Evolutionary conservation across 2,888 invertebrate species (phyloP).

Genomic region (Mamestra brassicae): DNA sequence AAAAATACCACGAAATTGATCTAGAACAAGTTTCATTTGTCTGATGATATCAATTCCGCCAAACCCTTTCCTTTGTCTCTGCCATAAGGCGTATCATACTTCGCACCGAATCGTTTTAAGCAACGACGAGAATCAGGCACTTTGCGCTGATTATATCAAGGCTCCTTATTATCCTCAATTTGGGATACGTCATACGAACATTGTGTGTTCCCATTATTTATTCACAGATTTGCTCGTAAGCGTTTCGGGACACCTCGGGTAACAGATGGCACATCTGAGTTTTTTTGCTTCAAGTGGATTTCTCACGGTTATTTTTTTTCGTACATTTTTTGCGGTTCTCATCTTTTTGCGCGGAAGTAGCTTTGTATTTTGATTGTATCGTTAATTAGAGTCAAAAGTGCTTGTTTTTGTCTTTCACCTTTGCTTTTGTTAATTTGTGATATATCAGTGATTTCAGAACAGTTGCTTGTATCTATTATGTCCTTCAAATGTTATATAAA

Average conservation of each 20-base stretch:
- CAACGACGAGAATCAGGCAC: conserved; percentile 28
- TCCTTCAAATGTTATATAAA: not conserved
- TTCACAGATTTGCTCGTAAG: conserved; percentile 75
- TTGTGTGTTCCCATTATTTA: conserved; percentile 73
- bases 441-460: not conserved
- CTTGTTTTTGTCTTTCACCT: conserved; percentile 10
- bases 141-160: conserved; percentile 49
- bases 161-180: conserved; percentile 51
- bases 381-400: conserved; percentile 29
- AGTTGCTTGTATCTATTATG: not conserved
- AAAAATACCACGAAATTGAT: not conserved
- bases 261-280: conserved; percentile 82
- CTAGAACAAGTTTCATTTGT: not conserved
- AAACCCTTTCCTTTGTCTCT: conserved; percentile 28
- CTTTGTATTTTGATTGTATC: conserved; percentile 31
- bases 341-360: conserved; percentile 27
- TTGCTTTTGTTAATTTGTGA: conserved; percentile 3
- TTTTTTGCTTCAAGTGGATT: conserved; percentile 76
- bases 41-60: not conserved
- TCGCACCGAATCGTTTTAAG: conserved; percentile 8
- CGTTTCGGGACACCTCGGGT: conserved; percentile 69
- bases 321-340: conserved; percentile 31
- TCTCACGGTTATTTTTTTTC: conserved; percentile 74
- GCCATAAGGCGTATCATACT: conserved; percentile 17
- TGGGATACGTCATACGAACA: conserved; percentile 42